Base-by-base conservation (phyloP, 2,113 vertebrate genomes). In the Tyrannus savana region DNA sequence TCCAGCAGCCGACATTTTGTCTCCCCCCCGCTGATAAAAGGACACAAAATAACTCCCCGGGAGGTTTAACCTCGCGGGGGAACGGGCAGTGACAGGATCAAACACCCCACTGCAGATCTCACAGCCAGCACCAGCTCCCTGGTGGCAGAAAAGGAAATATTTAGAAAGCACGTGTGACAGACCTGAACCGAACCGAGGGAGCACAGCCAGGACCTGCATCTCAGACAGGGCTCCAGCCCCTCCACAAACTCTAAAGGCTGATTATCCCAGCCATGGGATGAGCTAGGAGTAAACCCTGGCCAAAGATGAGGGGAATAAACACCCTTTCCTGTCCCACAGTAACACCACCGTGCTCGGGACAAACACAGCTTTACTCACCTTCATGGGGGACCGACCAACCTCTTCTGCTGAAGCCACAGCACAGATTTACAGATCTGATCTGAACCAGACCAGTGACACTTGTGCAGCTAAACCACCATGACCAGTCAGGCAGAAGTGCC, bases 101-200 rank as follows among this genome's bases (percentile, higher is more conserved):
- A 21, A 25, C 53, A 14, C 0, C 1, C 66, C 44, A 66, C 21
- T 6, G 30, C 0, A 42, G 16, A 22, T 19, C 66, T n/a, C 1
- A 1, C 2, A 46, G 69, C 33, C 5, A 30, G 16, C 37, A 63
- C 19, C 2, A 0, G n/a, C 41, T 46, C 39, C 46, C 87, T 56
- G 17, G 62, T 0, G 0, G 52, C 27, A 62, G 25, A 62, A 67
- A 30, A 47, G 39, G 23, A 44, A 84, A 37, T 16, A 35, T 41
- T 16, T 2, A 85, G 39, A 49, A 63, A 59, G 14, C 0, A 1
- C n/a, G 15, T 0, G 8, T 0, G 0, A 39, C 27, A 69, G 22
- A 35, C 7, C 25, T 4, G 1, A 66, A 31, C 31, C 21, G 78
- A 79, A 35, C 28, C 6, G 7, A 44, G 14, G n/a, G n/a, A 69